Conservation (phyloP, 2,888 invertebrate species). For the Griposia aprilina region DNA sequence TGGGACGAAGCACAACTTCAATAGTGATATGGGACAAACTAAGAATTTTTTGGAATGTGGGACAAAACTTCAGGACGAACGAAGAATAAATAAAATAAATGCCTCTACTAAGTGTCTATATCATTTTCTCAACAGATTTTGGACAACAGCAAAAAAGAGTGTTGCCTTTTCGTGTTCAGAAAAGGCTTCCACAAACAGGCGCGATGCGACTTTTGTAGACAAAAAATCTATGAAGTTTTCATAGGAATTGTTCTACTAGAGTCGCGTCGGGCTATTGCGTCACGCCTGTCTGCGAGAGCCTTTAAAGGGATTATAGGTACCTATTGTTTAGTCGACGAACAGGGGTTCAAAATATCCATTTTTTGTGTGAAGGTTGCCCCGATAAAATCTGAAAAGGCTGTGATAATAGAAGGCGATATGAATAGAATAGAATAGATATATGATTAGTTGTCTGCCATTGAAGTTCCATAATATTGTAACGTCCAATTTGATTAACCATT, state of each 20-base stretch:
- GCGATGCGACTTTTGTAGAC: too few relatives aligned
- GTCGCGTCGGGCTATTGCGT: too few relatives aligned
- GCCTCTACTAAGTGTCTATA: neutral
- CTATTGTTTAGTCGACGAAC: neutral
- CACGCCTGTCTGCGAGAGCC: too few relatives aligned
- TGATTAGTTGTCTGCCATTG: constrained; percentile 26
- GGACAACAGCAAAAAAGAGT: neutral
- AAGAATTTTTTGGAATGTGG: too few relatives aligned
- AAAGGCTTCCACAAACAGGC: too few relatives aligned
- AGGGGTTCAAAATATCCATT: neutral
- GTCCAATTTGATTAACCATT: constrained; percentile 9
- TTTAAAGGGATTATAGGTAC: neutral
- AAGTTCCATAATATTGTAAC: neutral
- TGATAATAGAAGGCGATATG: neutral
- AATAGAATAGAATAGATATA: too few relatives aligned
- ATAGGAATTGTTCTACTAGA: too few relatives aligned
- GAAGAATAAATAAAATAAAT: too few relatives aligned
- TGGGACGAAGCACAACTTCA: too few relatives aligned
- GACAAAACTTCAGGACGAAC: too few relatives aligned
- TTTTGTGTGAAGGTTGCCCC: neutral
- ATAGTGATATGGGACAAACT: too few relatives aligned
- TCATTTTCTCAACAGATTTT: neutral
- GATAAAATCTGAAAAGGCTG: constrained; percentile 8
- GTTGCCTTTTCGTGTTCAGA: neutral
- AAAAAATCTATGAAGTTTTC: too few relatives aligned